Percentiles rank a stretch among this genome's conserved stretches.
phyloP scores from a whole-genome alignment of 1,140 invertebrate species.

The Drosophila punjabiensis region DNA sequence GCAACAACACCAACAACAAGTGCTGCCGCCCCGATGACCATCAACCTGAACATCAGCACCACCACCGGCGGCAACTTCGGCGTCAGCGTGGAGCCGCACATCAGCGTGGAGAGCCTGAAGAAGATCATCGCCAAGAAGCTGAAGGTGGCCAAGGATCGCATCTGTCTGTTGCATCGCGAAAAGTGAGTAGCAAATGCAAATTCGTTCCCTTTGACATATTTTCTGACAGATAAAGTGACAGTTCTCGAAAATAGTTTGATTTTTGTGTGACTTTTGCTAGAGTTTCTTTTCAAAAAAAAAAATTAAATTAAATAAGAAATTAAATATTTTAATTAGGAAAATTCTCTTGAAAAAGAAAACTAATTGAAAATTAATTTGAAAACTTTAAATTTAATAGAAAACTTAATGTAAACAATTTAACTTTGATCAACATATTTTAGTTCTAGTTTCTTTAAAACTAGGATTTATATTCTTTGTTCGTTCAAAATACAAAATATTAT shows the following conservation, averaged over 20 bases:
- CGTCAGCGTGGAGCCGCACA: conserved; percentile 91
- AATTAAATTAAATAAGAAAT: not conserved
- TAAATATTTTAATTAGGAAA: not conserved
- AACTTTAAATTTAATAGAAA: no score
- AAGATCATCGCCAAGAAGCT: conserved; percentile 96
- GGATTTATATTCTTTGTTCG: no score
- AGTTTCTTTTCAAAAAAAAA: not conserved
- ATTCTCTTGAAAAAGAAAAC: not conserved
- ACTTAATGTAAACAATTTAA: no score
- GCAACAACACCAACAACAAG: conserved; percentile 8
- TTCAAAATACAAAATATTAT: not conserved
- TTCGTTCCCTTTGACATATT: not conserved
- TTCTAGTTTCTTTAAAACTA: no score
- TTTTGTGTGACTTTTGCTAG: not conserved
- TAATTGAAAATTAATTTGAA: no score
- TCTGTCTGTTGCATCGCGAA: conserved; percentile 95
- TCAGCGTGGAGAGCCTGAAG: conserved; percentile 94
- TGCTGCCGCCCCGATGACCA: conserved; percentile 69
- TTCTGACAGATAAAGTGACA: not conserved
- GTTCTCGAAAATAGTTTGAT: no score
- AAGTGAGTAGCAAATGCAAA: conserved; percentile 88
- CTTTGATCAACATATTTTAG: no score
- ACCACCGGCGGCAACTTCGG: conserved; percentile 96
- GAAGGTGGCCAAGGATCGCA: conserved; percentile 96
- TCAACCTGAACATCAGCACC: conserved; percentile 93